These are phyloP conservation scores for Deilephila elpenor DNA, from an alignment of 2,888 invertebrate species.

Conservation along the genomic window DNA sequence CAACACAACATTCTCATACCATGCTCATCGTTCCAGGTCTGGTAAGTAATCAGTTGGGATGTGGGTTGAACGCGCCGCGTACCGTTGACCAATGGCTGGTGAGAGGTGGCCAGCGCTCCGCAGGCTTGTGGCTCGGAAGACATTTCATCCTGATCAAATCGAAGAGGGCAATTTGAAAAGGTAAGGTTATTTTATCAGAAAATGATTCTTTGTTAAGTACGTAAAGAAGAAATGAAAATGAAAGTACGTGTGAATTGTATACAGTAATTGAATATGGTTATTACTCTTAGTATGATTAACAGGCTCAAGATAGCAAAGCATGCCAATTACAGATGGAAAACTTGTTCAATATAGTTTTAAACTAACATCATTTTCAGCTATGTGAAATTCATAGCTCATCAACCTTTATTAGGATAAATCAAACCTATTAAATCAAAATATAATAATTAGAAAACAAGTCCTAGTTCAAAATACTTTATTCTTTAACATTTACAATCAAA, in stretches of 20 bases:
- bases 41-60: conserved; percentile 49
- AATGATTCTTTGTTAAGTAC: neutral
- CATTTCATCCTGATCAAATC: conserved; percentile 54
- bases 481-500: no score
- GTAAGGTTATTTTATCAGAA: conserved; percentile 42
- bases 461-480: no score
- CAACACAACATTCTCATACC: neutral
- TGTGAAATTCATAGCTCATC: no score
- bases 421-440: no score
- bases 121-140: conserved; percentile 56
- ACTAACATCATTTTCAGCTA: neutral
- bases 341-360: no score
- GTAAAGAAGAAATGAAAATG: neutral
- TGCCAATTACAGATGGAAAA: no score
- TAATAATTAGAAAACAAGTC: no score
- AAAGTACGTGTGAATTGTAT: no score
- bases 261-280: no score
- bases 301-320: no score
- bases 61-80: conserved; percentile 40
- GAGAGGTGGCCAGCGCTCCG: conserved; percentile 59
- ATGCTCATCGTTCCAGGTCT: conserved; percentile 7
- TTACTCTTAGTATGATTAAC: no score
- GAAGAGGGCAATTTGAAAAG: conserved; percentile 62
- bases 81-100: conserved; percentile 67
- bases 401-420: no score